Evolutionary conservation across 2,113 vertebrate species (phyloP).

Genomic region (Cyrtonyx montezumae): DNA sequence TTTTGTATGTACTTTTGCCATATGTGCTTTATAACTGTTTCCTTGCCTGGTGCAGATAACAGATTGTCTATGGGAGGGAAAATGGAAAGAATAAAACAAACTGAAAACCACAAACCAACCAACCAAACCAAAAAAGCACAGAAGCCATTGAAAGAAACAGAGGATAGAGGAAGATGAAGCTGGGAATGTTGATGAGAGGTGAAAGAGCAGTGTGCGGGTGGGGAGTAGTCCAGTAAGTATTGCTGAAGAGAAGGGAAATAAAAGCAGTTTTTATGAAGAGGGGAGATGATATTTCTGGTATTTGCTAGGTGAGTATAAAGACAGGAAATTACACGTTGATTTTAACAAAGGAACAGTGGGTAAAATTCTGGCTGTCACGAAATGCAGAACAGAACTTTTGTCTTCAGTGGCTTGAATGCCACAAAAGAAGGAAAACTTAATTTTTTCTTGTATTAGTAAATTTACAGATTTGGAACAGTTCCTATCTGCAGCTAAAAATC

Average conservation of each 20-base stretch:
- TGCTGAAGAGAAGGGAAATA: neutral
- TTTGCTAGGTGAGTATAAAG: neutral
- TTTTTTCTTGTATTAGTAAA: neutral
- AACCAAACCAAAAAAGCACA: too few relatives aligned
- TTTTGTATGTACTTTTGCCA: neutral
- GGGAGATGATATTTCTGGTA: neutral
- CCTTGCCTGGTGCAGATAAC: neutral
- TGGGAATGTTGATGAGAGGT: neutral
- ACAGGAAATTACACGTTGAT: neutral
- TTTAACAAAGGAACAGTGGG: neutral
- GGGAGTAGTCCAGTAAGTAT: neutral
- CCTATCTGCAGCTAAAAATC: neutral
- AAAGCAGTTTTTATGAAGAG: neutral
- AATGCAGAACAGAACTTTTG: neutral
- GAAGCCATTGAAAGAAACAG: neutral
- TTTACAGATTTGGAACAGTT: neutral
- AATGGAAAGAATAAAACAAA: neutral
- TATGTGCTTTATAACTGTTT: neutral
- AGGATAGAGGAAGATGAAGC: neutral
- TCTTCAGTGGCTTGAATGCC: neutral
- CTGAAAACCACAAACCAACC: neutral
- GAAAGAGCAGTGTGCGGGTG: rapidly evolving
- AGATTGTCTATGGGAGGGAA: neutral
- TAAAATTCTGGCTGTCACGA: neutral
- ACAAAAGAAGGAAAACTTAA: neutral